These are phyloP conservation scores for Sinocyclocheilus rhinocerous DNA, from an alignment of 2,113 vertebrate genomes.

Conservation along the genomic window DNA sequence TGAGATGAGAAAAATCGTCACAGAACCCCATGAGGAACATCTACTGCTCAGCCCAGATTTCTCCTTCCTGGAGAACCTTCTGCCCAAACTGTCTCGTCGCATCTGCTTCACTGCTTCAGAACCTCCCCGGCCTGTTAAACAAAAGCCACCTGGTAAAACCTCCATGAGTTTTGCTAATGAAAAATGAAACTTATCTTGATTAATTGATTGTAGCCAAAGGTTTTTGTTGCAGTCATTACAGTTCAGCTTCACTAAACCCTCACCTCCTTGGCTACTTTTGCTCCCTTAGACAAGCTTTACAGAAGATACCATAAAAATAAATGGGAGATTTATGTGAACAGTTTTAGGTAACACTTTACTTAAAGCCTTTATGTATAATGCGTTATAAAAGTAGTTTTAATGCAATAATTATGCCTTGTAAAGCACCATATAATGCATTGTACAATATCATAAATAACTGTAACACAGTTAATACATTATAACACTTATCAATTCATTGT, in stretches of 20 bases:
- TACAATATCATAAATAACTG: too few relatives aligned
- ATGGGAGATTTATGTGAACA: background rate
- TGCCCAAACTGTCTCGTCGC: conserved; percentile 80
- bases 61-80: conserved; percentile 70
- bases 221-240: background rate
- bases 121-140: conserved; percentile 77
- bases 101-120: conserved; percentile 85
- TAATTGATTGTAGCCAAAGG: background rate
- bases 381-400: too few relatives aligned
- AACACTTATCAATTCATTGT: too few relatives aligned
- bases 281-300: background rate
- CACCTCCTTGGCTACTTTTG: background rate
- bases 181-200: background rate
- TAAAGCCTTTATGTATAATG: too few relatives aligned
- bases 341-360: background rate
- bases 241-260: background rate
- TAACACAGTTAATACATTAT: too few relatives aligned
- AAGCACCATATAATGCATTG: too few relatives aligned
- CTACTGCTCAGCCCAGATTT: conserved; percentile 73
- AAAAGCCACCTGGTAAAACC: conserved; percentile 61
- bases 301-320: background rate
- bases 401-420: too few relatives aligned
- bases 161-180: background rate
- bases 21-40: conserved; percentile 80
- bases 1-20: conserved; percentile 79